Evolutionary conservation across 2,113 vertebrate species (phyloP).

Genomic region (Motacilla alba): DNA sequence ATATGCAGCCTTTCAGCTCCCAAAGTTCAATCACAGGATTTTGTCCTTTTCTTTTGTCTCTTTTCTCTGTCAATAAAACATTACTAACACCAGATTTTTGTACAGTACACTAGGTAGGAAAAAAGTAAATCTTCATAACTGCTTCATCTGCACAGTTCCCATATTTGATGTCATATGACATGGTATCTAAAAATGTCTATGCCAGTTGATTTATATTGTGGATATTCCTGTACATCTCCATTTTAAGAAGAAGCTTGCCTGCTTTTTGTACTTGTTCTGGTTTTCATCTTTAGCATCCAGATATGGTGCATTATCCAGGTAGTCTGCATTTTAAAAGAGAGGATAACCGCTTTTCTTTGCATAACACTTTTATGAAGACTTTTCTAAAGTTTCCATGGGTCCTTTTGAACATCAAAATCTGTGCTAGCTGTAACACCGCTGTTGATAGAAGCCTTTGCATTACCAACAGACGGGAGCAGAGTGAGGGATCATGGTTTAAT

Average conservation of each 20-base stretch:
- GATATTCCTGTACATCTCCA: not conserved
- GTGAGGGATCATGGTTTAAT: not conserved
- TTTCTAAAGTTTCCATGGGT: not conserved
- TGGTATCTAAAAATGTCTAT: not conserved
- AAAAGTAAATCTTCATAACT: not conserved
- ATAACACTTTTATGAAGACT: not conserved
- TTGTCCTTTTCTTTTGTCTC: not conserved
- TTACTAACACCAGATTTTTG: not conserved
- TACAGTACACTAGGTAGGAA: not conserved
- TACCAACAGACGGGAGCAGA: not conserved
- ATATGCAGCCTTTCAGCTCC: not conserved
- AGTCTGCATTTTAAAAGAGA: not conserved
- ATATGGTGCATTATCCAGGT: fast-evolving
- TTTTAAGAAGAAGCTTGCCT: not conserved
- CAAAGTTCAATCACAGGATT: not conserved
- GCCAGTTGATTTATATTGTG: not conserved
- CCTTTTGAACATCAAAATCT: not conserved
- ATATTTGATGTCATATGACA: not conserved
- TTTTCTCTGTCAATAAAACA: not conserved
- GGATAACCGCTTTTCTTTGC: not conserved
- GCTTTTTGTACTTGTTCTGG: not conserved
- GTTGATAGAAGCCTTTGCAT: not conserved
- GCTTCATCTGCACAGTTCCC: not conserved
- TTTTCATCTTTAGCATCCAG: not conserved
- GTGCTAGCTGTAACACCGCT: not conserved